These are phyloP conservation scores for Blomia tropicalis DNA, from an alignment of 2,888 invertebrate species.

Conservation along the genomic window DNA sequence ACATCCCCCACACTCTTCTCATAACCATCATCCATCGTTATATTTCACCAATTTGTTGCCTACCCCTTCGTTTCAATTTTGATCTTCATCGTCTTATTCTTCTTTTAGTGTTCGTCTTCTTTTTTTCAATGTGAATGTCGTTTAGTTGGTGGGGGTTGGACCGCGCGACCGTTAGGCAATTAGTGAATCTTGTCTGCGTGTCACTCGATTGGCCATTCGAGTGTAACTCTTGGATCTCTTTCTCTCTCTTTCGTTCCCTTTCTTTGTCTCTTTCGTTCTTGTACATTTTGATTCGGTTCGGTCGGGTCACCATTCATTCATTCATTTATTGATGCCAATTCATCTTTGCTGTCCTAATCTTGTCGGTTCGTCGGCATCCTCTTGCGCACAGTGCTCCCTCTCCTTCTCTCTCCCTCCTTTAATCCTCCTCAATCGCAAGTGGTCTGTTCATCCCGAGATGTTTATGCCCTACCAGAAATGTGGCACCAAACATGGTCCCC, in stretches of 20 bases:
- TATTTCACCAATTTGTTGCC: background rate
- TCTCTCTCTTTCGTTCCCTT: background rate
- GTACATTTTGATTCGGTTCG: background rate
- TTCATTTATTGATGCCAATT: background rate
- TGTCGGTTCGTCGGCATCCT: background rate
- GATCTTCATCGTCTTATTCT: too few relatives aligned
- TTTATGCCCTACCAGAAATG: too few relatives aligned
- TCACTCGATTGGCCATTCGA: constrained; percentile 6
- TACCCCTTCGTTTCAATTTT: background rate
- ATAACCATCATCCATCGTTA: too few relatives aligned
- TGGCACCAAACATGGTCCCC: background rate
- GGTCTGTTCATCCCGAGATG: background rate
- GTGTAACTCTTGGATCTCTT: constrained; percentile 3
- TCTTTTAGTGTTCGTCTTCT: too few relatives aligned
- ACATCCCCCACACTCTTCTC: background rate
- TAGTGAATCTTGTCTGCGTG: constrained; percentile 1
- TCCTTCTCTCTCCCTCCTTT: too few relatives aligned
- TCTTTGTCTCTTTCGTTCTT: too few relatives aligned
- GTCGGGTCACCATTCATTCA: too few relatives aligned
- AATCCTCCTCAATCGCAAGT: background rate
- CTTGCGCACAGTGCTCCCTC: too few relatives aligned
- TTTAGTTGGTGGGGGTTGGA: too few relatives aligned
- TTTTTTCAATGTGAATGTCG: too few relatives aligned
- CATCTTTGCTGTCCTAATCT: background rate
- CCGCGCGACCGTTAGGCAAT: background rate